These are phyloP conservation scores for Gobionotothen gibberifrons DNA, from an alignment of 2,797 vertebrate genomes.

Conservation along the genomic window DNA sequence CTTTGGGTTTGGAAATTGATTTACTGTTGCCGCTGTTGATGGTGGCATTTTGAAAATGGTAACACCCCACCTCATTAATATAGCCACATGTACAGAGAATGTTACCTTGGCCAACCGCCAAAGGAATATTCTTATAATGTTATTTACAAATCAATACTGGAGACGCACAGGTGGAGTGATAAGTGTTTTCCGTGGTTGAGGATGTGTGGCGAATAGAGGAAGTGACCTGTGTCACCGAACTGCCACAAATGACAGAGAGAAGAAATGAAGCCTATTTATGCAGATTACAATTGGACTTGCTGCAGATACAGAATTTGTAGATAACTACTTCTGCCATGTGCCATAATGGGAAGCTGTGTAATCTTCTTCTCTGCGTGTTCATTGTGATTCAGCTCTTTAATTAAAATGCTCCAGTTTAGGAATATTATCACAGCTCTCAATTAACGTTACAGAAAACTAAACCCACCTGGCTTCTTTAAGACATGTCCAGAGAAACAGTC, in stretches of 20 bases:
- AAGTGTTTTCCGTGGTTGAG: slow-evolving; percentile 53
- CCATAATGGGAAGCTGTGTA: slow-evolving; percentile 18
- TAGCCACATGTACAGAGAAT: slow-evolving; percentile 77
- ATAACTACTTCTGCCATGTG: slow-evolving; percentile 31
- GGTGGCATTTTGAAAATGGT: slow-evolving; percentile 89
- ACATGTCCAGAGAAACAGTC: slow-evolving; percentile 37
- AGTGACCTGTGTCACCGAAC: slow-evolving; percentile 46
- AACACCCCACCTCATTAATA: slow-evolving; percentile 85
- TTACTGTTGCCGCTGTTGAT: slow-evolving; percentile 85
- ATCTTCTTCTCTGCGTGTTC: slow-evolving; percentile 10
- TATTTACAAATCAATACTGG: slow-evolving; percentile 74
- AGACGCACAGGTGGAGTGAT: slow-evolving; percentile 49
- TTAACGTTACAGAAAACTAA: slow-evolving; percentile 37
- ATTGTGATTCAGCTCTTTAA: slow-evolving; percentile 31
- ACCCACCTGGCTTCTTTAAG: slow-evolving; percentile 36
- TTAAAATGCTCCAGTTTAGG: slow-evolving; percentile 44
- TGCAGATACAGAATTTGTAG: background rate
- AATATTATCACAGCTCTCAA: slow-evolving; percentile 41
- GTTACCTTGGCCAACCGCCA: slow-evolving; percentile 66
- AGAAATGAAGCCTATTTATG: slow-evolving; percentile 17
- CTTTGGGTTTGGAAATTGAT: slow-evolving; percentile 88
- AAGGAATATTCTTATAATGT: slow-evolving; percentile 55
- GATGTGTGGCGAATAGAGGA: slow-evolving; percentile 44
- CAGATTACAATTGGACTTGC: slow-evolving; percentile 11
- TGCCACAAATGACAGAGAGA: slow-evolving; percentile 18